Base-by-base conservation (phyloP, 35 echinoderm and acorn worm genomes). In the Strongylocentrotus purpuratus region DNA sequence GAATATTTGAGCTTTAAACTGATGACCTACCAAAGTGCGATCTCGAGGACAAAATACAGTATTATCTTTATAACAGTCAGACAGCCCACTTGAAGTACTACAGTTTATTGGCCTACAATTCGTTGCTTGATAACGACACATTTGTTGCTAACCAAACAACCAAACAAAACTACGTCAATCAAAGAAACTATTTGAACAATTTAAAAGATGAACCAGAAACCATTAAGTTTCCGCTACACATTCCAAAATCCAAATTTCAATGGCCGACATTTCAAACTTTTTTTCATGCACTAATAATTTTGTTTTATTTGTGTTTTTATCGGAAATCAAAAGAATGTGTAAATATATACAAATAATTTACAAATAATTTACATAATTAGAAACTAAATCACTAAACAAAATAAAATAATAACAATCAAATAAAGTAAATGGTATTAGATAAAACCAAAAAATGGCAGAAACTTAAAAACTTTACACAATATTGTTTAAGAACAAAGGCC, bases 71-170 rank as follows among this genome's bases (percentile, higher is more conserved):
- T n/a, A 78, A n/a, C 65, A 15, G 20, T 78, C 65, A 78, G 65
- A 78, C 65, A 78, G 28, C 22, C 65, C 22, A 78, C 65, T 78
- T 78, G 28, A 78, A n/a, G 65, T 22, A 28, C 7, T n/a, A 22
- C 20, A 6, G 65, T 78, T 78, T n/a, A 78, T 78, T 78, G 18
- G 28, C 65, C 4, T 78, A 78, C 4, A 78, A 78, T 4, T 4
- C 7, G 65, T 78, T 28, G 28, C 22, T 5, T 78, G 65, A 78
- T 78, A 78, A 78, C 65, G 20, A 78, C 18, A 78, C 65, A 78
- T 78, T 78, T 78, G 65, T 78, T 78, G 65, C 65, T 78, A 78
- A 78, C 65, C 65, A n/a, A 78, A 78, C 22, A 18, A 78, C n/a
- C 65, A 78, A 78, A 78, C 65, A 22, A 78, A 28, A 8, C 28